Conservation (phyloP, 2,113 vertebrate genomes). For the Kobus ellipsiprymnus region DNA sequence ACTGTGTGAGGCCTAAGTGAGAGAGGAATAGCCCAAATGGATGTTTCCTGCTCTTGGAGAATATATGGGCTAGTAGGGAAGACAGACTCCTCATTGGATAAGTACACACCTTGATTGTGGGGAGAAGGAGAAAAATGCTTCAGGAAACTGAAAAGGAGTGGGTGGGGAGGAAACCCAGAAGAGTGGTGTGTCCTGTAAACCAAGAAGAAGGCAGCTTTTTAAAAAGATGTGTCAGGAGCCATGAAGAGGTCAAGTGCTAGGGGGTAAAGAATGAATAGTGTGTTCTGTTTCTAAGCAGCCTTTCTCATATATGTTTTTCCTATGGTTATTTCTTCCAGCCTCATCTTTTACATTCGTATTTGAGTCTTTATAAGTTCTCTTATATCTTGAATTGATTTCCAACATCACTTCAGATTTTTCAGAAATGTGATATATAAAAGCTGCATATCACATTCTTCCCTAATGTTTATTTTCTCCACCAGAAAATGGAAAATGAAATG, state of each 20-base stretch:
- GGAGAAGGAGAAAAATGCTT: not conserved
- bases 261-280: fast-evolving
- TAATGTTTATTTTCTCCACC: conserved; percentile 10
- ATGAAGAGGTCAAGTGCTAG: not conserved
- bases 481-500: not conserved
- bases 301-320: not conserved
- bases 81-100: not conserved
- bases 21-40: not conserved
- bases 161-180: not conserved
- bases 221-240: not conserved
- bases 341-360: not conserved
- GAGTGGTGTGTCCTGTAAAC: not conserved
- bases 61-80: not conserved
- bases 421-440: not conserved
- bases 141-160: not conserved
- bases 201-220: not conserved
- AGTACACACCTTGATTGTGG: no score
- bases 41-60: not conserved
- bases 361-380: not conserved
- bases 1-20: not conserved
- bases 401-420: not conserved
- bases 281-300: fast-evolving
- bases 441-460: not conserved
- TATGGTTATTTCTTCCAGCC: not conserved
- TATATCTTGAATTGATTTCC: not conserved